Percentiles rank a stretch among this genome's conserved stretches.
These are phyloP conservation scores for Eupithecia dodoneata DNA, from an alignment of 2,888 invertebrate species.

Conservation along the genomic window DNA sequence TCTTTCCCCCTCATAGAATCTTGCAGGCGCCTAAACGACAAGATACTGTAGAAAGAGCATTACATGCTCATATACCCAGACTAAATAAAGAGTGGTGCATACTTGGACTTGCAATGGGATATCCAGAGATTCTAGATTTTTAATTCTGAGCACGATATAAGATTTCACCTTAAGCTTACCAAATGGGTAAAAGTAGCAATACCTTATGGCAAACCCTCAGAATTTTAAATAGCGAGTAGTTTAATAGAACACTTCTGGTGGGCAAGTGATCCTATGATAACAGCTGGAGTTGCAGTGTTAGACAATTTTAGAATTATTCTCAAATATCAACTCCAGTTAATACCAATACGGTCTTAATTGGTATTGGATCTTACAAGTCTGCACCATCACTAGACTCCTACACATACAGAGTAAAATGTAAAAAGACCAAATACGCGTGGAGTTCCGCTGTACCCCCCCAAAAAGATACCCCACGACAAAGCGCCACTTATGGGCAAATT, in stretches of 20 bases:
- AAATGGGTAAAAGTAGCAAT: background rate
- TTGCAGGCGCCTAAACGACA: background rate
- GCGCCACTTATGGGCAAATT: background rate
- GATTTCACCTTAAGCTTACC: background rate
- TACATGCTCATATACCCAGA: slow-evolving; percentile 11
- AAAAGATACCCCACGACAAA: background rate
- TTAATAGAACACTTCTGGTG: background rate
- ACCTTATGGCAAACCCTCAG: background rate
- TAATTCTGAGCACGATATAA: background rate
- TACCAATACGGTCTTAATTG: background rate
- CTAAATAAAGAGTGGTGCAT: slow-evolving; percentile 11
- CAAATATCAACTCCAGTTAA: background rate
- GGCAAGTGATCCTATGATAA: background rate
- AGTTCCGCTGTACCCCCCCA: background rate
- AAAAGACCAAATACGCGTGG: background rate
- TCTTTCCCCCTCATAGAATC: slow-evolving; percentile 16
- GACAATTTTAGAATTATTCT: background rate
- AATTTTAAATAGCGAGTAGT: background rate
- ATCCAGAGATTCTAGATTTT: background rate
- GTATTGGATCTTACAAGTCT: background rate
- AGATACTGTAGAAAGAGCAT: slow-evolving; percentile 20
- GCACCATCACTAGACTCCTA: background rate
- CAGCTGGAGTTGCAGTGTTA: background rate
- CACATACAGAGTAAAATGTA: background rate
- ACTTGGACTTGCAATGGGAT: background rate